These are phyloP conservation scores for Corythornis vintsioides DNA, from an alignment of 2,113 vertebrate species.

Conservation along the genomic window DNA sequence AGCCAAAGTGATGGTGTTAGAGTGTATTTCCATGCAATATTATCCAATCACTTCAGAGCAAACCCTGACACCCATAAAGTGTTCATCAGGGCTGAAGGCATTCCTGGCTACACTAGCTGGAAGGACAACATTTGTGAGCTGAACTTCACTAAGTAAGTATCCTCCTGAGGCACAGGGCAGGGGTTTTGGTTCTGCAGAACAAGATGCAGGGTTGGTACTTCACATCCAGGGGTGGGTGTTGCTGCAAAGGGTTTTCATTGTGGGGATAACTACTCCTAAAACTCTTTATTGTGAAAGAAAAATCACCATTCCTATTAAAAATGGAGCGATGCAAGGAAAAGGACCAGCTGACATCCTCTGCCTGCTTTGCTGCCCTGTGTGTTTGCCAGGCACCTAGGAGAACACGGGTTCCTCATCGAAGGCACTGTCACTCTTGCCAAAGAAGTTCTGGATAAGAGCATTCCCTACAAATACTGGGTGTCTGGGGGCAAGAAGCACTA, in stretches of 20 bases:
- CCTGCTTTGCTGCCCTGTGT: neutral
- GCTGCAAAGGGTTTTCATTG: neutral
- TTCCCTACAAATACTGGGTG: conserved; percentile 89
- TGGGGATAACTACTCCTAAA: neutral
- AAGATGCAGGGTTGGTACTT: neutral
- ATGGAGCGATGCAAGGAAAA: rapidly evolving
- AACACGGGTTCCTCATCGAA: conserved; percentile 81
- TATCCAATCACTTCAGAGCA: conserved; percentile 86
- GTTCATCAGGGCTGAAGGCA: conserved; percentile 66
- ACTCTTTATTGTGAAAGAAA: neutral
- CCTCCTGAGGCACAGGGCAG: neutral
- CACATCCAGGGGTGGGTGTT: rapidly evolving
- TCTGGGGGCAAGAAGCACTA: neutral
- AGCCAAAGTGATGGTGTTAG: conserved; percentile 47
- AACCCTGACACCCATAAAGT: conserved; percentile 51
- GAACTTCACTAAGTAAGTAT: conserved; percentile 52
- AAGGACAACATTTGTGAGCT: conserved; percentile 30
- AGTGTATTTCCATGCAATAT: conserved; percentile 88
- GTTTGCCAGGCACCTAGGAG: conserved; percentile 69
- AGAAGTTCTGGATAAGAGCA: neutral
- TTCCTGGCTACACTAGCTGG: neutral
- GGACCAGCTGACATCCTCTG: neutral
- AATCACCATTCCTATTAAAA: neutral
- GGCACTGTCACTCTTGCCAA: conserved; percentile 70
- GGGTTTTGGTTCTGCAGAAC: neutral